phyloP scores from a whole-genome alignment of 2,888 invertebrate genomes.

The Ormyrus rosae region DNA sequence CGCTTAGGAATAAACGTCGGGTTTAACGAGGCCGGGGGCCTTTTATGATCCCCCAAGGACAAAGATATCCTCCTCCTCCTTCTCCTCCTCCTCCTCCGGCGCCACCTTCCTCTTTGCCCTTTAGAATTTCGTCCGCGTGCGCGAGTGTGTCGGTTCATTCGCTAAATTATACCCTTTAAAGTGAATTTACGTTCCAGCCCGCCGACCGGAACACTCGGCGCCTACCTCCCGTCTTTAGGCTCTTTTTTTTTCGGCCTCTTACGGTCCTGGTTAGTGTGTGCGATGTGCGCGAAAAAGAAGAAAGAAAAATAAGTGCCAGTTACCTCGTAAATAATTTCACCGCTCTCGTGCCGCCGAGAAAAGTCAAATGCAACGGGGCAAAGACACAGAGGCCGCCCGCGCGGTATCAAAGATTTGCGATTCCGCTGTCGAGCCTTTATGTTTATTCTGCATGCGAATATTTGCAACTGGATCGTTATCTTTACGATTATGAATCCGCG shows the following conservation, averaged over 20 bases:
- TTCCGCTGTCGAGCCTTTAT: too few species aligned
- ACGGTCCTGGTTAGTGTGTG: background rate
- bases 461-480: too few species aligned
- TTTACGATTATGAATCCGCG: too few species aligned
- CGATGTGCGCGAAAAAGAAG: background rate
- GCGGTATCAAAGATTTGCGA: too few species aligned
- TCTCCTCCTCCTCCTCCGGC: too few species aligned
- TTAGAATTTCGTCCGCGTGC: conserved; percentile 20
- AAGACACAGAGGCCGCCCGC: too few species aligned
- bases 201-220: background rate
- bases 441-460: too few species aligned
- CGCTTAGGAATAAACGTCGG: conserved; percentile 48
- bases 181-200: conserved; percentile 31
- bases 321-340: too few species aligned
- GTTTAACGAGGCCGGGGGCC: conserved; percentile 45
- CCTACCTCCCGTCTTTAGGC: too few species aligned
- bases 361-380: too few species aligned
- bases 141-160: conserved; percentile 7
- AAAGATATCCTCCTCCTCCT: conserved; percentile 13
- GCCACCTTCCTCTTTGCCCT: background rate
- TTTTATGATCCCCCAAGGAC: conserved; percentile 47
- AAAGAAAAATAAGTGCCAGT: too few species aligned
- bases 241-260: background rate
- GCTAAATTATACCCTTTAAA: conserved; percentile 31
- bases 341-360: too few species aligned